Evolutionary conservation across 2,113 vertebrate species (phyloP), one percentile per base, ranked within the genome.

Genomic region (Nymphicus hollandicus): DNA sequence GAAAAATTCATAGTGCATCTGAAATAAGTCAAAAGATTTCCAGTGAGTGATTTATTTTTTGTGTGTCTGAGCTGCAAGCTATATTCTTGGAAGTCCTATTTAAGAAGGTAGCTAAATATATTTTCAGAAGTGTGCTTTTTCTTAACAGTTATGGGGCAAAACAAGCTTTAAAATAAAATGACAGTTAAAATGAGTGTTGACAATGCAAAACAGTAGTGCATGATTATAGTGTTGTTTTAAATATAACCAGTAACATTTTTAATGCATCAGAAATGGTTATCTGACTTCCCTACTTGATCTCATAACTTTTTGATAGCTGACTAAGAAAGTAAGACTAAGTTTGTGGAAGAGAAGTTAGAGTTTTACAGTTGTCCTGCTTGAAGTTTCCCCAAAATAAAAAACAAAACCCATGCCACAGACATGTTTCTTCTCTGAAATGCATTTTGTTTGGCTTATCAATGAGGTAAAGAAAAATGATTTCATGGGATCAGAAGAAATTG

Each of bases 181-280:
- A 41, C 58, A 76, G 81, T 87, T 95, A 86, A 89, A 95, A 65
- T 53, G 71, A 94, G n/a, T 5, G 0, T 76, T 92, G 81, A 56
- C 70, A 56, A 85, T 95, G 94, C 90, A 97, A 96, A 95, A 74
- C 84, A 97, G 84, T 47, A 84, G 44, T 0, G 2, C 87, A 13
- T 60, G 39, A 55, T 78, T 86, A 55, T 52, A 89, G 52, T 37
- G 39, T 50, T 69, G 70, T 65, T 95, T 95, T 89, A 96, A 95
- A 87, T 92, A 92, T 68, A 92, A 49, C 46, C 56, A 52, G 47
- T 89, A 84, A 91, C 37, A 47, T 74, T 93, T 92, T 64, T 64
- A 89, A 85, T 91, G 52, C 65, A 71, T 89, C 74, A 92, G 73
- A 91, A 94, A 61, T 71, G 14, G 13, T 92, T 93, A 65, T 61